Conservation (phyloP, 53 echinoderm and acorn worm species). For the Temnopleurus reevesii region DNA sequence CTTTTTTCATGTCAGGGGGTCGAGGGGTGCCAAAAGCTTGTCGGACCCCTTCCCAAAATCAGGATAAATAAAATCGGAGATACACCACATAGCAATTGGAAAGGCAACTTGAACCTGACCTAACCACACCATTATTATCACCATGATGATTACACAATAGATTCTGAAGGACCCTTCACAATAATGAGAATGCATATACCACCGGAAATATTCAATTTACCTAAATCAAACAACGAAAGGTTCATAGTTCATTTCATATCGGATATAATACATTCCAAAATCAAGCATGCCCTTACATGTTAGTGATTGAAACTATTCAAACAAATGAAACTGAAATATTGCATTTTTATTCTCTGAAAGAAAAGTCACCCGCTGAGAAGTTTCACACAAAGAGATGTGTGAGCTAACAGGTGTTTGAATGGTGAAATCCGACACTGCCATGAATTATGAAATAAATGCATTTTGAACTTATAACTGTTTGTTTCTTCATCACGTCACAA, state of each 20-base stretch:
- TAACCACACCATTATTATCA: neutral
- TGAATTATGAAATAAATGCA: too few species aligned
- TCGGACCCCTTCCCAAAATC: too few species aligned
- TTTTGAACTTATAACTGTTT: too few species aligned
- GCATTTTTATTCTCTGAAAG: neutral
- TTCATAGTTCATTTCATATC: neutral
- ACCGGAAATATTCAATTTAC: conserved; percentile 23
- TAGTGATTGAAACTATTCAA: neutral
- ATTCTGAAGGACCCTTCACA: neutral
- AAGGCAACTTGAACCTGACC: neutral
- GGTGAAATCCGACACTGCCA: too few species aligned
- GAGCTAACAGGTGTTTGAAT: neutral
- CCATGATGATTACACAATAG: neutral
- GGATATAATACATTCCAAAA: neutral
- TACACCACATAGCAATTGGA: too few species aligned
- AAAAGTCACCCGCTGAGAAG: neutral
- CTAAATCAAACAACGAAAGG: neutral
- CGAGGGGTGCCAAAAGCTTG: too few species aligned
- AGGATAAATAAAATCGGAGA: too few species aligned
- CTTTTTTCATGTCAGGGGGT: too few species aligned
- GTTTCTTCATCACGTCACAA: too few species aligned
- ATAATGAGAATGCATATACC: neutral
- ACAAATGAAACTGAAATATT: neutral
- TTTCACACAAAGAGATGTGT: neutral
- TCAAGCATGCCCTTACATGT: neutral